A percentile compares a stretch with the other conserved stretches of the same genome.
Conservation (phyloP, 2,888 invertebrate genomes). For the Cheilosia urbana region DNA sequence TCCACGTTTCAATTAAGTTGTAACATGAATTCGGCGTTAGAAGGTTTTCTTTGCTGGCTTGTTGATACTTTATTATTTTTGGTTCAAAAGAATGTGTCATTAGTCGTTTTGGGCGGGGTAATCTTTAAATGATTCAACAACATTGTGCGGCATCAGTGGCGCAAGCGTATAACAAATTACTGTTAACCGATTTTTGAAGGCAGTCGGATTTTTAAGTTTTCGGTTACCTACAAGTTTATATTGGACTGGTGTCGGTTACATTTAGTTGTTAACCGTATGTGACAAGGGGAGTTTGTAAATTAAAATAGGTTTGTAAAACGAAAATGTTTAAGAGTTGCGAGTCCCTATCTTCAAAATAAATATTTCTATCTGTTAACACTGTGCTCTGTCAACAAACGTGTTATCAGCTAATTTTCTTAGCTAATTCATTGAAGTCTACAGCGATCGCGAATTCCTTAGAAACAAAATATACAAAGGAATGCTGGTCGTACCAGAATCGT, state of each 20-base stretch:
- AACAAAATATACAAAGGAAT: no score
- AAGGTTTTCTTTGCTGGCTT: constrained; percentile 42
- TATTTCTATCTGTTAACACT: no score
- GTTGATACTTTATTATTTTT: constrained; percentile 39
- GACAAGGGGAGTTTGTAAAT: no score
- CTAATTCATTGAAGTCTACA: no score
- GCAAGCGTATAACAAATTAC: neutral
- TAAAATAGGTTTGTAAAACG: no score
- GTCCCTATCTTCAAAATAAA: no score
- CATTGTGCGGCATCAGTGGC: neutral
- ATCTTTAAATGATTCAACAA: constrained; percentile 32
- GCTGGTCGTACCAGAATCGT: no score
- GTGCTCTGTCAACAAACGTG: no score
- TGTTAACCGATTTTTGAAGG: constrained; percentile 16
- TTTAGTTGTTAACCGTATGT: no score
- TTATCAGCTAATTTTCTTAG: no score
- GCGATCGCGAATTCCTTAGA: no score
- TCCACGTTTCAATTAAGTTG: constrained; percentile 81
- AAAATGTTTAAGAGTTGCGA: no score
- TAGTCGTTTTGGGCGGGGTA: constrained; percentile 33
- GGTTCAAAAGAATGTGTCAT: constrained; percentile 51
- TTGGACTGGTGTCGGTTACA: neutral
- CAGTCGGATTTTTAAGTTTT: constrained; percentile 20
- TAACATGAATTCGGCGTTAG: constrained; percentile 77
- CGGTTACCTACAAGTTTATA: neutral